Base-by-base conservation (phyloP, 2,797 vertebrate genomes). In the Channallabes apus region DNA sequence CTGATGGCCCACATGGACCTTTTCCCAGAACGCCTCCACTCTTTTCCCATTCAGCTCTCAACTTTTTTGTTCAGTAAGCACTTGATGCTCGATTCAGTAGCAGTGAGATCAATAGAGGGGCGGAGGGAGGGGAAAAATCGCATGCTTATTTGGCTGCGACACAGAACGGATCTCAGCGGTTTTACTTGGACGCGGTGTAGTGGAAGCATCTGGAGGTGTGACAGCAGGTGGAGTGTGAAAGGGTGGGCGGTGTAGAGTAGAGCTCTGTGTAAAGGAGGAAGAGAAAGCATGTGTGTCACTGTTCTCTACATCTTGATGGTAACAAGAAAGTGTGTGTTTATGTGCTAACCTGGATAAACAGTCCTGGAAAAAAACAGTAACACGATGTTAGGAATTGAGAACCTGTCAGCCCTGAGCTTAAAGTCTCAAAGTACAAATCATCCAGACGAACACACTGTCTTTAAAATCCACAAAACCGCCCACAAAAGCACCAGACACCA, bases 1-100 rank as follows among this genome's bases (percentile, higher is more conserved):
- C 56, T 24, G 75, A 59, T 8, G 59, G 29, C 8, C 29, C 75
- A 15, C 56, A 59, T 61, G 75, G 56, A 77, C 29, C 75, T 77
- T 59, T 61, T 77, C 56, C 56, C 75, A 77, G 27, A 38, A 35
- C 20, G 4, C 29, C 54, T 77, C 9, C 56, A 61, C 29, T 14
- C 35, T 76, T 18, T 6, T 27, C 17, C 69, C 17, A 72, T 75
- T 54, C 15, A 29, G 72, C 72, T 75, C 72, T 29, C n/a, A 56
- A 54, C 41, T 73, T 51, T 67, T 77, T 59, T 38, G 29, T 61
- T 77, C 75, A 35, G 75, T 77, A 59, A 77, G 56, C 75, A 77
- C 27, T 77, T 59, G 12, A 12, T 22, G 56, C 59, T 35, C 14
- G 56, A 59, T 59, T 11, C 56, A 59, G 29, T 35, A 59, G 54